These are phyloP conservation scores for Oxyura jamaicensis DNA, from an alignment of 2,113 vertebrate species.

Conservation along the genomic window DNA sequence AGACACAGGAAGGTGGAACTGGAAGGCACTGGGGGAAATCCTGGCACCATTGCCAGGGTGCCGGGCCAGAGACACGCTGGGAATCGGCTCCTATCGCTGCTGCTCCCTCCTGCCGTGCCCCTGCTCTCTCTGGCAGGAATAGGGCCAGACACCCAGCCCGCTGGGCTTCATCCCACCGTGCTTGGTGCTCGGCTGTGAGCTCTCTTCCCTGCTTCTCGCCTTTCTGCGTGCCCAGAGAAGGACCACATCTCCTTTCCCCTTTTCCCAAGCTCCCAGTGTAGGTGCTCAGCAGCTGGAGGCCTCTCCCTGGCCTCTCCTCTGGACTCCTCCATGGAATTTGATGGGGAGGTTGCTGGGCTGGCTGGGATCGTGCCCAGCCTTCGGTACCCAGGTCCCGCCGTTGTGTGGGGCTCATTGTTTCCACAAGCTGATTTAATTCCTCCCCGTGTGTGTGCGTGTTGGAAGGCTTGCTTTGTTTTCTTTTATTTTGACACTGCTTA, in stretches of 20 bases:
- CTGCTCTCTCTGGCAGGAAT: not conserved
- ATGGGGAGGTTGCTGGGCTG: not conserved
- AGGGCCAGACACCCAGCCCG: not conserved
- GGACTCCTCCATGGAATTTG: not conserved
- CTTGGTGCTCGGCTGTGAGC: rapidly evolving
- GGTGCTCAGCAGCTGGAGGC: not conserved
- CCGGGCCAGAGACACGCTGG: not conserved
- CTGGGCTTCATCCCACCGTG: rapidly evolving
- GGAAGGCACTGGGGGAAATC: not conserved
- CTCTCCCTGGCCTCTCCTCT: not conserved
- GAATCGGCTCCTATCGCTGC: slow-evolving; percentile 20
- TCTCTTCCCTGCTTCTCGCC: not conserved
- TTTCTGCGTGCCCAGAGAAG: not conserved
- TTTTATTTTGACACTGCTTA: not conserved
- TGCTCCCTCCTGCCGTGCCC: not conserved
- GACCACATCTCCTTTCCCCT: not conserved
- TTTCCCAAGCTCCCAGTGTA: not conserved
- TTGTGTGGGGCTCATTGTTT: not conserved
- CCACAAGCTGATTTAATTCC: not conserved
- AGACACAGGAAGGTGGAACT: not conserved
- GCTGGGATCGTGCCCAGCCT: not conserved
- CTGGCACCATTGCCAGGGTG: not conserved
- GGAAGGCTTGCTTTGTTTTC: slow-evolving; percentile 27
- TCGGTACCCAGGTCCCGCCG: not conserved
- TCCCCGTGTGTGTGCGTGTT: not conserved